Evolutionary conservation across 2,888 invertebrate species (phyloP).

Genomic region (Andrena dorsata): DNA sequence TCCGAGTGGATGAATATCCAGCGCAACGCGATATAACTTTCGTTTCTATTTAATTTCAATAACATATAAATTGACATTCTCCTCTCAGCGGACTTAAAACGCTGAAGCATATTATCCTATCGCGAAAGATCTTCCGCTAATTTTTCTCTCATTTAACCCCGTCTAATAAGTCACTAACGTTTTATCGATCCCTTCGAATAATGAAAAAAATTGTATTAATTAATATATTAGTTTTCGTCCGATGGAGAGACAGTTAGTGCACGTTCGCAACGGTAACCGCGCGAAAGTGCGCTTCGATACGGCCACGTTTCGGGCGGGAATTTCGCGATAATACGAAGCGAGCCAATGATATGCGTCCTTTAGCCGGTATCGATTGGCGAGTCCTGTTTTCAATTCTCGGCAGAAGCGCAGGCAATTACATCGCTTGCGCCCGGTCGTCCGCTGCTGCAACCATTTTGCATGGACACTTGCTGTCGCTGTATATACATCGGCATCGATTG

Average conservation of each 20-base stretch:
- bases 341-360: constrained; percentile 68
- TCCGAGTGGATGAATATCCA: background rate
- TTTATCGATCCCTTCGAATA: background rate
- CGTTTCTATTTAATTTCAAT: background rate
- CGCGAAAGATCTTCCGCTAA: background rate
- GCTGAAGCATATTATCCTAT: background rate
- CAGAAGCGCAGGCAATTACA: constrained; percentile 64
- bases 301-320: constrained; percentile 52
- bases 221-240: background rate
- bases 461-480: constrained; percentile 48
- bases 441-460: constrained; percentile 61
- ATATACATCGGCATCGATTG: constrained; percentile 59
- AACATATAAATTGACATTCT: background rate
- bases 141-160: background rate
- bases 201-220: constrained; percentile 7
- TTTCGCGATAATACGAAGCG: constrained; percentile 39
- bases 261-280: background rate
- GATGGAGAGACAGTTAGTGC: constrained; percentile 1
- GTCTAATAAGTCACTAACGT: background rate
- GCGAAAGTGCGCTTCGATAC: constrained; percentile 12
- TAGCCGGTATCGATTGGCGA: constrained; percentile 68
- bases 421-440: constrained; percentile 29
- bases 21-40: background rate
- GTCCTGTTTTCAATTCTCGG: constrained; percentile 71
- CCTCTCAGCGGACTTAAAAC: background rate